Evolutionary conservation across 2,113 vertebrate genomes (phyloP).

Genomic region (Clinocottus analis): DNA sequence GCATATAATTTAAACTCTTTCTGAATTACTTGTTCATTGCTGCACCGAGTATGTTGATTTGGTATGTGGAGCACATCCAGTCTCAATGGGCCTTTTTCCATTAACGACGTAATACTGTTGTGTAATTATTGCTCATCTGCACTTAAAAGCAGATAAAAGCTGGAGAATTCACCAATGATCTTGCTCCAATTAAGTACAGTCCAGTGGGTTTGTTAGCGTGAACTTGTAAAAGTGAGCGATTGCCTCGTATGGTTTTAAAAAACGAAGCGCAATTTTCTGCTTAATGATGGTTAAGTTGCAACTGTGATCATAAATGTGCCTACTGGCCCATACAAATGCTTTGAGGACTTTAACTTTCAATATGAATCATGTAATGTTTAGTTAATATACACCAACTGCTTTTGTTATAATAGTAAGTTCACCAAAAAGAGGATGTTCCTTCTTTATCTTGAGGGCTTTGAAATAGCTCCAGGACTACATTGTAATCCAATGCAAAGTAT

Average conservation of each 20-base stretch:
- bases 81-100: conserved; percentile 54
- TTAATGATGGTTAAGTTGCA: not conserved
- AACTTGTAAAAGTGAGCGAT: not conserved
- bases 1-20: conserved; percentile 59
- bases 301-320: not conserved
- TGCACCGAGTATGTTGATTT: conserved; percentile 18
- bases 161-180: conserved; percentile 22
- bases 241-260: not conserved
- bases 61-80: conserved; percentile 36
- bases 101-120: conserved; percentile 47
- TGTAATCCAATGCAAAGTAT: conserved; percentile 46
- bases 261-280: not conserved
- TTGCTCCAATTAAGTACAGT: conserved; percentile 12
- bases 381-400: conserved; percentile 18
- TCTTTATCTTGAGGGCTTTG: conserved; percentile 22
- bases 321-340: not conserved
- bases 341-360: not conserved
- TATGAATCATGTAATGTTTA: conserved; percentile 23
- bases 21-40: conserved; percentile 8
- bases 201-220: conserved; percentile 22
- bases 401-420: conserved; percentile 31
- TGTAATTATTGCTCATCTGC: conserved; percentile 65
- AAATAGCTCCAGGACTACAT: conserved; percentile 55
- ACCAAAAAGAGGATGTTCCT: conserved; percentile 17
- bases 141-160: conserved; percentile 56